Conservation (phyloP, 2,113 vertebrate genomes). For the Eleginops maclovinus region DNA sequence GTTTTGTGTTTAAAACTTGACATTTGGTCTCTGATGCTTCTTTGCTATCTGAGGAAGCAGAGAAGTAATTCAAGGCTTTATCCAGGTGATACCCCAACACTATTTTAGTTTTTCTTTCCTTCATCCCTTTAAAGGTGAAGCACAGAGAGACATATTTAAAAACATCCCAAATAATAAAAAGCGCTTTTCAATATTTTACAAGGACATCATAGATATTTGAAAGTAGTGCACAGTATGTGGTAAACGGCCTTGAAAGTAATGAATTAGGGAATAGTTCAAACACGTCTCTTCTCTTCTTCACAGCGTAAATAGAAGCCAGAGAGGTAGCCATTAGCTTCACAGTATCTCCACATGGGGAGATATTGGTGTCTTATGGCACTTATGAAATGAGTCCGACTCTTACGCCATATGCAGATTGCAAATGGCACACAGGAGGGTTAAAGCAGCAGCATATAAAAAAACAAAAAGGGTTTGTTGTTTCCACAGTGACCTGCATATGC, state of each 20-base stretch:
- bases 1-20: constrained; percentile 22
- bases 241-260: constrained; percentile 32
- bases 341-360: constrained; percentile 24
- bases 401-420: constrained; percentile 46
- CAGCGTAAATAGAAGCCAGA: constrained; percentile 42
- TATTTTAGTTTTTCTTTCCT: constrained; percentile 46
- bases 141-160: background rate
- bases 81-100: constrained; percentile 35
- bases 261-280: constrained; percentile 24
- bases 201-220: constrained; percentile 12
- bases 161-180: background rate
- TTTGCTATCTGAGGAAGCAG: constrained; percentile 16
- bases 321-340: constrained; percentile 26
- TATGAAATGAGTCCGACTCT: constrained; percentile 53
- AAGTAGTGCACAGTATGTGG: background rate
- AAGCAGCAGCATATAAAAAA: background rate
- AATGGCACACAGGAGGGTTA: constrained; percentile 44
- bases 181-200: background rate
- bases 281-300: background rate
- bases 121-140: background rate
- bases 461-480: constrained; percentile 36
- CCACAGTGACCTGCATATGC: constrained; percentile 68
- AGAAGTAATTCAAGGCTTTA: constrained; percentile 18
- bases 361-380: constrained; percentile 35
- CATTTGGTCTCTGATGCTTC: constrained; percentile 20